These are phyloP conservation scores for Himalopsyche tibetana DNA, from an alignment of 2,888 invertebrate species.

Conservation along the genomic window DNA sequence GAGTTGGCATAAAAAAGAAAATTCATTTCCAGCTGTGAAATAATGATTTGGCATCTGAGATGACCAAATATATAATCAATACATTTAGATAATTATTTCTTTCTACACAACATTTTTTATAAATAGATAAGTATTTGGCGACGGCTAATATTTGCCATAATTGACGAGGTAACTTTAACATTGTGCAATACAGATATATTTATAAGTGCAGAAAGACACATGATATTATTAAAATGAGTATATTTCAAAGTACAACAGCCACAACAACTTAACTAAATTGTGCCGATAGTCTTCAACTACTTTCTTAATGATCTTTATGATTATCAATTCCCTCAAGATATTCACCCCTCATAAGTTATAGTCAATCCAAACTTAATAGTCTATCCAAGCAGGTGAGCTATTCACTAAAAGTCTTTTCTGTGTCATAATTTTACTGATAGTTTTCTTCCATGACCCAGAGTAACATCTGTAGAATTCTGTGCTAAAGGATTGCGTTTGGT, in stretches of 20 bases:
- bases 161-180: constrained; percentile 52
- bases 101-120: constrained; percentile 2
- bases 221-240: constrained; percentile 1
- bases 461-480: no score
- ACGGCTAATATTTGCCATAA: constrained; percentile 52
- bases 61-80: background rate
- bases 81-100: constrained; percentile 28
- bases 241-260: constrained; percentile 4
- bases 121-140: constrained; percentile 47
- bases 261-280: background rate
- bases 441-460: no score
- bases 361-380: no score
- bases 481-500: no score
- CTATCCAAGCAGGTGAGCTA: no score
- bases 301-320: no score
- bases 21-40: no score
- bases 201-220: constrained; percentile 38
- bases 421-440: no score
- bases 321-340: no score
- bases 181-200: constrained; percentile 41
- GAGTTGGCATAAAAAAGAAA: no score
- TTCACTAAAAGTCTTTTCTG: no score
- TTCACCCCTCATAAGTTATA: no score
- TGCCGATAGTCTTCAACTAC: background rate
- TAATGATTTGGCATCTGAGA: background rate